Evolutionary conservation across 2,888 invertebrate genomes (phyloP).

Genomic region (Lepidochrysops patricia): DNA sequence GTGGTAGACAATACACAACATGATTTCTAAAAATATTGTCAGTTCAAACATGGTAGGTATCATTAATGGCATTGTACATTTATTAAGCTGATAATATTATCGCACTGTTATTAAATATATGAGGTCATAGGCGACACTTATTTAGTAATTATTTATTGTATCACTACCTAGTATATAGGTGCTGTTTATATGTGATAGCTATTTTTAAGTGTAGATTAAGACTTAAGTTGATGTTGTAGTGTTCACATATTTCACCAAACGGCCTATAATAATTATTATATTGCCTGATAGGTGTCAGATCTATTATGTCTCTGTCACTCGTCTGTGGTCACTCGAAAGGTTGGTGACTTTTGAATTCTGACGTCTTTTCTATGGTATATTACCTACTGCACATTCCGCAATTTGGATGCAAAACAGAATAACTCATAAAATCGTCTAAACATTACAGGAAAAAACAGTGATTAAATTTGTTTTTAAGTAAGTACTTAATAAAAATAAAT

Average conservation of each 20-base stretch:
- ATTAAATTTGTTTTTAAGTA: not conserved
- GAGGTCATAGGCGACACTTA: not conserved
- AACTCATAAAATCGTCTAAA: not conserved
- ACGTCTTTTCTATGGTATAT: too few species aligned
- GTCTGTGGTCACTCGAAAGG: not conserved
- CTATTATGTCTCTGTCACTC: too few species aligned
- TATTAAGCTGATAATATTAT: not conserved
- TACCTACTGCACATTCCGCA: not conserved
- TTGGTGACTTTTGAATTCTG: too few species aligned
- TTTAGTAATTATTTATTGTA: not conserved
- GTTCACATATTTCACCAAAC: not conserved
- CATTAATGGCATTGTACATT: too few species aligned
- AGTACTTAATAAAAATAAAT: too few species aligned
- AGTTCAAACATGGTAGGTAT: too few species aligned
- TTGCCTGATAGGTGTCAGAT: too few species aligned
- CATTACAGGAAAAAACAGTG: not conserved
- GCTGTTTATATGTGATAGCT: constrained; percentile 8
- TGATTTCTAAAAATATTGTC: too few species aligned
- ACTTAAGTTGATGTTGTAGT: not conserved
- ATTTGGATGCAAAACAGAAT: not conserved
- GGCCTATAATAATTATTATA: not conserved
- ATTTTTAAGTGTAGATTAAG: not conserved
- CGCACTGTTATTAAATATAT: not conserved
- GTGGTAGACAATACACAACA: too few species aligned
- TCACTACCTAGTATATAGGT: not conserved